These are phyloP conservation scores for Eulemur coronatus DNA, from an alignment of 2,797 vertebrate genomes.

Conservation along the genomic window DNA sequence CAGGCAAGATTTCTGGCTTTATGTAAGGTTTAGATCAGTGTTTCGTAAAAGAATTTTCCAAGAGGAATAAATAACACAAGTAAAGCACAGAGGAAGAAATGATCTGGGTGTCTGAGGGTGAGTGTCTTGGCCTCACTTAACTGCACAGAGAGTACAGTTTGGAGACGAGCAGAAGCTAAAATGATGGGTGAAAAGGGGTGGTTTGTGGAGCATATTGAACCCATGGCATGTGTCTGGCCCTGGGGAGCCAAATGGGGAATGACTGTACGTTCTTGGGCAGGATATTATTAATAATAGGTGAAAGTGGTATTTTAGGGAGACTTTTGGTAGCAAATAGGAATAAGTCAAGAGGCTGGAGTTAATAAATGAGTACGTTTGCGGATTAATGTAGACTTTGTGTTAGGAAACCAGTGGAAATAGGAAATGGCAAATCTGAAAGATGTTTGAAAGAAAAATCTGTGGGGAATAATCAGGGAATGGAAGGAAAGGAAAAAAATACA, in stretches of 20 bases:
- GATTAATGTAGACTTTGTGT: background rate
- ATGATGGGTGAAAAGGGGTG: too few species aligned
- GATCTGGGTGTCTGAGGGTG: background rate
- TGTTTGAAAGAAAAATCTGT: background rate
- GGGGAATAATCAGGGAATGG: background rate
- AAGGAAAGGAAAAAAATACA: background rate
- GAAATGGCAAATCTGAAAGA: background rate
- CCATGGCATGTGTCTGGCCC: background rate
- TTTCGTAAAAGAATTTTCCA: background rate
- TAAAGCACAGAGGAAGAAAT: background rate
- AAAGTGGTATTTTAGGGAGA: background rate
- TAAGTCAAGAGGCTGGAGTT: background rate
- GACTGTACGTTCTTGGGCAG: background rate
- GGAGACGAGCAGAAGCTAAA: background rate
- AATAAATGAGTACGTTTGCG: background rate
- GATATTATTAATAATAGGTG: background rate
- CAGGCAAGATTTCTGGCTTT: background rate
- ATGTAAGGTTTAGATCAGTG: background rate
- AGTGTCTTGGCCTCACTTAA: background rate
- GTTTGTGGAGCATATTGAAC: background rate
- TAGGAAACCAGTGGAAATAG: conserved; percentile 11
- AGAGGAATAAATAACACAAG: background rate
- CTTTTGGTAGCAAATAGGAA: background rate
- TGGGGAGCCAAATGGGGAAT: background rate
- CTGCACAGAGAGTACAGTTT: background rate